These are phyloP conservation scores for Hyla sarda DNA, from an alignment of 2,113 vertebrate genomes.

Conservation along the genomic window DNA sequence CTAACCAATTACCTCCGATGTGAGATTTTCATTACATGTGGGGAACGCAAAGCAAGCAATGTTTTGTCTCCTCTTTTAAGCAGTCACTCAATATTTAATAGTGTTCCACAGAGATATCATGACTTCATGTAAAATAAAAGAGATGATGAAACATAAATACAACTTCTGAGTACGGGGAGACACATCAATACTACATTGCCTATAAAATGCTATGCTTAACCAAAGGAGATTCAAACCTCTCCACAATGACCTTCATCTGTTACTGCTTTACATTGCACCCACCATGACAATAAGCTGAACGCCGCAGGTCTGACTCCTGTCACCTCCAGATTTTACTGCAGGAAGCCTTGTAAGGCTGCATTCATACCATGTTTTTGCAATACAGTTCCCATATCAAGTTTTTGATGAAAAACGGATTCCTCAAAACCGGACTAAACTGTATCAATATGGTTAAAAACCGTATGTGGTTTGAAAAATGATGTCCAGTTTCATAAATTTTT, in stretches of 20 bases:
- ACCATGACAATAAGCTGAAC: too few relatives aligned
- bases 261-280: too few relatives aligned
- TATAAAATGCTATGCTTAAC: neutral
- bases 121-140: conserved; percentile 24
- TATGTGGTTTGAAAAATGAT: too few relatives aligned
- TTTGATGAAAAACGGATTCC: too few relatives aligned
- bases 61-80: conserved; percentile 28
- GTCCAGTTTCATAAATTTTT: too few relatives aligned
- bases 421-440: too few relatives aligned
- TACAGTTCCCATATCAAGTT: too few relatives aligned
- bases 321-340: neutral
- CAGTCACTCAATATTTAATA: conserved; percentile 38
- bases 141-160: conserved; percentile 13
- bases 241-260: neutral
- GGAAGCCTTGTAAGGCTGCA: neutral
- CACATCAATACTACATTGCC: neutral
- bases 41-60: neutral
- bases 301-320: too few relatives aligned
- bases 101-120: conserved; percentile 14
- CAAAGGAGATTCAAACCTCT: neutral
- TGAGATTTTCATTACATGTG: conserved; percentile 11
- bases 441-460: too few relatives aligned
- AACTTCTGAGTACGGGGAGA: neutral
- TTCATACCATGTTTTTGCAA: too few relatives aligned
- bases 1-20: conserved; percentile 32